Conservation (phyloP, 2,113 vertebrate genomes). For the Pardalotus punctatus region DNA sequence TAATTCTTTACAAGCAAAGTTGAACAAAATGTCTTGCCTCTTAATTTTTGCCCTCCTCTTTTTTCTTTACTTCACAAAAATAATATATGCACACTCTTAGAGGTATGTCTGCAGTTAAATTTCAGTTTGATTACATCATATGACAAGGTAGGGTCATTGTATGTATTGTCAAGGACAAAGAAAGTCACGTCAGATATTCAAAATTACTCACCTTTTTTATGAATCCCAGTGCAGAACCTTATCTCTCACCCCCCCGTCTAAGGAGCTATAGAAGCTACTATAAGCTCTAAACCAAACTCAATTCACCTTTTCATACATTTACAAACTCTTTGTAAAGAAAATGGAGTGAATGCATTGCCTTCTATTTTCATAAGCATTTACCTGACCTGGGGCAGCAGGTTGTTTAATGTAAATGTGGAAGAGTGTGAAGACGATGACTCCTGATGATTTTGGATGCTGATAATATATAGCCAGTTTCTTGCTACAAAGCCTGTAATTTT, state of each 20-base stretch:
- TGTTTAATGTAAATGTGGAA: neutral
- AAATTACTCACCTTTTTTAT: neutral
- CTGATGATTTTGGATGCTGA: neutral
- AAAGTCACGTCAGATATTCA: neutral
- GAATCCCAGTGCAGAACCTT: neutral
- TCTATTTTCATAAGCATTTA: neutral
- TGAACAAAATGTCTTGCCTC: neutral
- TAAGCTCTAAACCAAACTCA: neutral
- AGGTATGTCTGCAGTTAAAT: neutral
- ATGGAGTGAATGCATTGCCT: neutral
- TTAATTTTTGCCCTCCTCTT: neutral
- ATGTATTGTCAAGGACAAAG: neutral
- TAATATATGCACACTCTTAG: neutral
- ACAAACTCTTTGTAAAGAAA: neutral
- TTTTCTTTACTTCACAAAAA: neutral
- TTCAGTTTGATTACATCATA: neutral
- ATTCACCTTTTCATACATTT: neutral
- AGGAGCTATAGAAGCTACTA: neutral
- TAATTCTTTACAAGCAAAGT: neutral
- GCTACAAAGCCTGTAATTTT: neutral
- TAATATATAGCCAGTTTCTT: neutral
- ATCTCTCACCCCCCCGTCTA: neutral
- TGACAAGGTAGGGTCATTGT: neutral
- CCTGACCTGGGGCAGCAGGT: neutral
- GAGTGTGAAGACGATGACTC: neutral